Conservation (phyloP, 2,113 vertebrate species). For the Apteryx owenii region DNA sequence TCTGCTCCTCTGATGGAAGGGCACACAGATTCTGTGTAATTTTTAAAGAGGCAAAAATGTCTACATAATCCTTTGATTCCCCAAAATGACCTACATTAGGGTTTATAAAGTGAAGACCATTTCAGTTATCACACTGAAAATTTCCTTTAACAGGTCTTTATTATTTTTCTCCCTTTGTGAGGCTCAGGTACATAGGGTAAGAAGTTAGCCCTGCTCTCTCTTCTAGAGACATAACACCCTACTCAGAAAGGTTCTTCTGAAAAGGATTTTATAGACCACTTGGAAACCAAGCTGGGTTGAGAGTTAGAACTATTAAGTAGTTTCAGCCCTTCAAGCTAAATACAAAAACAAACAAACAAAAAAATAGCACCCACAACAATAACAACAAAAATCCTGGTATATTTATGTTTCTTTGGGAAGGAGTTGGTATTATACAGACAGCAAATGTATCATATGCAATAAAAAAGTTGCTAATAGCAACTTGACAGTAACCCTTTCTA, state of each 20-base stretch:
- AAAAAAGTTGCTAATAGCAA: not conserved
- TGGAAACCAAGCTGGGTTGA: not conserved
- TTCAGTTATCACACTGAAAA: not conserved
- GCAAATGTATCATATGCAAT: not conserved
- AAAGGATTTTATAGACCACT: accelerated
- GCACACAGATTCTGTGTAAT: not conserved
- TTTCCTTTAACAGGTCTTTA: not conserved
- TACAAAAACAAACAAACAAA: no score
- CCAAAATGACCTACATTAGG: not conserved
- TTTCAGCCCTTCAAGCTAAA: not conserved
- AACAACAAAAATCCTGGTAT: accelerated
- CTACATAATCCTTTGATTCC: not conserved
- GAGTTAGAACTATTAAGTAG: not conserved
- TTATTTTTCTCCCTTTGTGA: not conserved
- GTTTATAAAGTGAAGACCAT: not conserved
- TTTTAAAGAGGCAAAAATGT: not conserved
- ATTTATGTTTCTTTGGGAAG: not conserved
- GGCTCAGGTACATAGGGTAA: no score
- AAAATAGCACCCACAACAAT: no score
- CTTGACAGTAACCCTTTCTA: not conserved
- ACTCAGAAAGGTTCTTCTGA: not conserved
- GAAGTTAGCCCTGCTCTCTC: not conserved
- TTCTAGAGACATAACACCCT: not conserved
- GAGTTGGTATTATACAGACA: not conserved
- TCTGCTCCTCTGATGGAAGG: not conserved